A percentile compares a stretch with the other conserved stretches of the same genome.
Evolutionary conservation across 2,113 vertebrate genomes (phyloP).

Genomic region (Tretioscincus oriximinensis): DNA sequence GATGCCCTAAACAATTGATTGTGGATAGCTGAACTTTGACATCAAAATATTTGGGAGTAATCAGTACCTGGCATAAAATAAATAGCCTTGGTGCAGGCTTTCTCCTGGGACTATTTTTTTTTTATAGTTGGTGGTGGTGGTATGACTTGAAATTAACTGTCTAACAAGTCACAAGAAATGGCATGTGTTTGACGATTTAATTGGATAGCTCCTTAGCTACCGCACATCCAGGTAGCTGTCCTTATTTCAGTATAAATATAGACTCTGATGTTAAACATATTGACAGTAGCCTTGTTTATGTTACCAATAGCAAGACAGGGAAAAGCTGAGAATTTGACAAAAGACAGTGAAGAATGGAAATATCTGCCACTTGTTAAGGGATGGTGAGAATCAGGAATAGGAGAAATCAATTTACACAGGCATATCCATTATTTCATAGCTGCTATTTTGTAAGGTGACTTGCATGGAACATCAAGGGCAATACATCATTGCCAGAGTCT

Average conservation of each 20-base stretch:
- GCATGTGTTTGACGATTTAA: background rate
- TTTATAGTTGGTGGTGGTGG: background rate
- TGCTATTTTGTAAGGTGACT: background rate
- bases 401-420: background rate
- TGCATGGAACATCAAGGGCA: background rate
- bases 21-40: background rate
- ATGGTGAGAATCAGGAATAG: conserved; percentile 1
- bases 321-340: background rate
- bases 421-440: background rate
- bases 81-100: background rate
- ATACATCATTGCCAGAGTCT: background rate
- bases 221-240: background rate
- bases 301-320: background rate
- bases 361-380: background rate
- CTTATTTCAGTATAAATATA: background rate
- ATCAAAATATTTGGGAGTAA: background rate
- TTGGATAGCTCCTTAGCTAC: background rate
- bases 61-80: background rate
- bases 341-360: background rate
- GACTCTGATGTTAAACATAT: background rate
- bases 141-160: background rate
- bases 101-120: background rate
- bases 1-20: background rate
- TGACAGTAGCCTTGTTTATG: background rate
- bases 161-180: background rate